Evolutionary conservation across 2,888 invertebrate genomes (phyloP).

Genomic region (Synanthedon vespiformis): DNA sequence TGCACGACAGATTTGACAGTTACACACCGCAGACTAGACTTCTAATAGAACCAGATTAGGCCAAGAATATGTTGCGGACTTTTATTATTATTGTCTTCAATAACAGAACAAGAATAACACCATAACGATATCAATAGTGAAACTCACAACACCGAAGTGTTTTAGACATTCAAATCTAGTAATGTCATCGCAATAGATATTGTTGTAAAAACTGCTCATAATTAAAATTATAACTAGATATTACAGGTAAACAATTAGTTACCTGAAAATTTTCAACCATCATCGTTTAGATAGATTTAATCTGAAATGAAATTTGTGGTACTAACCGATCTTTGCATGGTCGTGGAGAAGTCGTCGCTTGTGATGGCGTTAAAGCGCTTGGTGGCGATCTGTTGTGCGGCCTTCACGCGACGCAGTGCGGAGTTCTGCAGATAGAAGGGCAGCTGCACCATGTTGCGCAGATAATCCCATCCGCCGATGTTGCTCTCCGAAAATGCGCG

Average conservation of each 20-base stretch:
- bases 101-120: too few species aligned
- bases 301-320: neutral
- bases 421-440: constrained; percentile 99
- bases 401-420: constrained; percentile 88
- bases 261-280: neutral
- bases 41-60: too few species aligned
- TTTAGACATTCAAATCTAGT: too few species aligned
- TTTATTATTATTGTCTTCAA: too few species aligned
- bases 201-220: too few species aligned
- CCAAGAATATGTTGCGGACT: too few species aligned
- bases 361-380: constrained; percentile 54
- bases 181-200: too few species aligned
- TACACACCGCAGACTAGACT: too few species aligned
- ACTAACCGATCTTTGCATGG: constrained; percentile 63
- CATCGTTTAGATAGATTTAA: neutral
- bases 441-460: constrained; percentile 95
- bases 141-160: too few species aligned
- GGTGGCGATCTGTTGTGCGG: constrained; percentile 84
- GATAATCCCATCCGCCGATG: constrained; percentile 94
- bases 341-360: constrained; percentile 68
- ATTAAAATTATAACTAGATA: too few species aligned
- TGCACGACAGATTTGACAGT: constrained; percentile 14
- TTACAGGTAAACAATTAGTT: too few species aligned
- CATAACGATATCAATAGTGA: too few species aligned
- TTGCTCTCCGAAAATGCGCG: constrained; percentile 90